These are phyloP conservation scores for Scolanthus callimorphus DNA, from an alignment of 92 coral and sea anemone species.

Conservation along the genomic window DNA sequence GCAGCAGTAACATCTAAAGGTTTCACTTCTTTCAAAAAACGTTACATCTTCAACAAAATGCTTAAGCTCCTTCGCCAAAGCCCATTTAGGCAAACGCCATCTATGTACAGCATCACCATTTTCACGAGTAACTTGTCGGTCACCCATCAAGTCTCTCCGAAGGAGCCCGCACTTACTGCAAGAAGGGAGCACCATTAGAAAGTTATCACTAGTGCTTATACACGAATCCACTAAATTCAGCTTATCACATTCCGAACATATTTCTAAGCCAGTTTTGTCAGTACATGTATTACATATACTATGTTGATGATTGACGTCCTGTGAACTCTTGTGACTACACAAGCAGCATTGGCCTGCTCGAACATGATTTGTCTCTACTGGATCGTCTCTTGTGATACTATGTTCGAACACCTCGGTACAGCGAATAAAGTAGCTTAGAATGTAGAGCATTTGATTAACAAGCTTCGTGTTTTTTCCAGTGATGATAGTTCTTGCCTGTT, in stretches of 20 bases:
- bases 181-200: constrained; percentile 22
- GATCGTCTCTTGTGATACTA: constrained; percentile 34
- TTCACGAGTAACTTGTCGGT: constrained; percentile 10
- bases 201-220: neutral
- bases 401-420: constrained; percentile 96
- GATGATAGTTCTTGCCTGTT: constrained; percentile 78
- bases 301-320: constrained; percentile 8
- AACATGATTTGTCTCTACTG: neutral
- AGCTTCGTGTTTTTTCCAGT: constrained; percentile 72
- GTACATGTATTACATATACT: constrained; percentile 23
- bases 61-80: constrained; percentile 45
- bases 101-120: constrained; percentile 25
- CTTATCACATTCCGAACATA: constrained; percentile 24
- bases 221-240: constrained; percentile 3
- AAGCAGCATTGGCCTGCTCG: constrained; percentile 15
- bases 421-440: constrained; percentile 88
- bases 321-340: neutral
- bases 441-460: constrained; percentile 55
- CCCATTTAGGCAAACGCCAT: constrained; percentile 38
- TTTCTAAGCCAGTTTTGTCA: constrained; percentile 20
- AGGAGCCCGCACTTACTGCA: constrained; percentile 30
- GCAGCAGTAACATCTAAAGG: constrained; percentile 78
- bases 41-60: constrained; percentile 47
- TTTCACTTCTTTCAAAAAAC: constrained; percentile 23
- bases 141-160: constrained; percentile 6